phyloP scores from a whole-genome alignment of 1,140 invertebrate species.

The Nasonia longicornis region DNA sequence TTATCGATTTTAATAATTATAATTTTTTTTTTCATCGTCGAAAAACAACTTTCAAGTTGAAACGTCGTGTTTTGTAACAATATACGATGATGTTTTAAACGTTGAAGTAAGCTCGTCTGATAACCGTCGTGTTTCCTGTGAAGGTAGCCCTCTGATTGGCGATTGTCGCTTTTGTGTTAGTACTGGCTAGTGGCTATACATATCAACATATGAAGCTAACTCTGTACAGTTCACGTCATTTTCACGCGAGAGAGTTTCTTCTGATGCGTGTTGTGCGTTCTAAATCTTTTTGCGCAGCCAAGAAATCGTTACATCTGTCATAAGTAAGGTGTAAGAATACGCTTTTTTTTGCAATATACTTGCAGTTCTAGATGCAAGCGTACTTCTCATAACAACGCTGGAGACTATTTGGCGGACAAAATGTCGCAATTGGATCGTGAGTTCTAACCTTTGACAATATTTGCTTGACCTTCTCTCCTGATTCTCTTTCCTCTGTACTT shows the following conservation, averaged over 20 bases:
- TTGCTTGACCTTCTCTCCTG: not conserved
- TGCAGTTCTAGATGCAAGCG: not conserved
- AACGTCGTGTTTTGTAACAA: not conserved
- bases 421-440: conserved; percentile 29
- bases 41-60: not conserved
- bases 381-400: not conserved
- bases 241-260: not conserved
- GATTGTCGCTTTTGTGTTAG: no score
- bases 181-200: no score
- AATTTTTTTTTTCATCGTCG: not conserved
- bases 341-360: not conserved
- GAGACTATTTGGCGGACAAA: not conserved
- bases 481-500: not conserved
- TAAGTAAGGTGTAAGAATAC: not conserved
- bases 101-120: not conserved
- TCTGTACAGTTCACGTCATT: not conserved
- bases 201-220: not conserved
- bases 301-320: not conserved
- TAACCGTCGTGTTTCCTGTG: not conserved
- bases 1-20: not conserved
- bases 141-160: not conserved
- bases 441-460: not conserved
- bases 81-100: not conserved
- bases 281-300: not conserved
- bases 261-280: not conserved